Base-by-base conservation (phyloP, 1,140 invertebrate genomes). In the Eufriesea mexicana region DNA sequence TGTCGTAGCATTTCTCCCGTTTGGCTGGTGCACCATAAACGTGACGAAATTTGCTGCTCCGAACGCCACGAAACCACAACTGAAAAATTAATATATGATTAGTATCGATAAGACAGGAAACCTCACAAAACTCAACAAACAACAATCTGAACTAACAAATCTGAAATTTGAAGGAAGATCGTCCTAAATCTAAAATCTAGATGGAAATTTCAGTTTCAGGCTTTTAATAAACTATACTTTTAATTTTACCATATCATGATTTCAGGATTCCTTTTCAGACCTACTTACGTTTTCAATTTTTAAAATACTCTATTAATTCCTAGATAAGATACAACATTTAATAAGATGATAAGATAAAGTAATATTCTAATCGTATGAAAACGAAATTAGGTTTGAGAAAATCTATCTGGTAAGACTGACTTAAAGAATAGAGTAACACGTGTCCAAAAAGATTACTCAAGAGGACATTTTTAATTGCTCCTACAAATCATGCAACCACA, bases 41-140 rank as follows among this genome's bases (percentile, higher is more conserved):
- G 94, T 99, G 98, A 47, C 98, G 96, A 94, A 98, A 99, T 92
- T 99, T 99, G 62, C 97, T 98, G 90, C 97, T 97, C 57, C 97
- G 95, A 74, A 98, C 97, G 45, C 97, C 97, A 68, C 97, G 96
- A 92, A 98, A 98, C 96, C 96, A 97, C 90, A 97, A 95, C 97
- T 97, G 94, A 79, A 95, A 78, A 61, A 49, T 67, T n/a, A 68
- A 42, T 23, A n/a, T 74, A 9, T 16, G 18, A 28, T 73, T 20
- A 25, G 7, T n/a, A 45, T 61, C 10, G 20, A 2, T 8, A 6
- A 68, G n/a, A 18, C 18, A 8, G 23, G 55, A 25, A 57, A 18
- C 0, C 2, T 2, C 1, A 35, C 28, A 18, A 5, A 35, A 45
- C 10, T 12, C 14, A 20, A 0, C 0, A 18, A 66, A 23, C 35